Evolutionary conservation across 2,113 vertebrate species (phyloP), one percentile per base, ranked within the genome.

Genomic region (Coracopsis vasa): DNA sequence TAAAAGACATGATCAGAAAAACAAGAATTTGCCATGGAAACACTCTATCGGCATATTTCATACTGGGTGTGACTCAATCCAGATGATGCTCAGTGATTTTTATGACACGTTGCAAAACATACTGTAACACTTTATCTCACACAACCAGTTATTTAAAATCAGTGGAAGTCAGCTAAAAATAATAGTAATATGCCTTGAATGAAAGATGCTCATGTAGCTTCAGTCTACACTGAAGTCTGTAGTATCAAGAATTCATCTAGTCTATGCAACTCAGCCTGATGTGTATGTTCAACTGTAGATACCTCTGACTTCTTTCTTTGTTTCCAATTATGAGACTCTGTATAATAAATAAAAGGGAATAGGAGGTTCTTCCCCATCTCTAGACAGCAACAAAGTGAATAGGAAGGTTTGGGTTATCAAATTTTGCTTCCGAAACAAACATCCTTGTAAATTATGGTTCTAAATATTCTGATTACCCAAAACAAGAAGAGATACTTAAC

Each of bases 1-100:
- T 97, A 91, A 93, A 87, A 89, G 92, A 79, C 48, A 86, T 25
- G 35, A 87, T n/a, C 66, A 94, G 62, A 54, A 78, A 79, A 96
- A 83, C 56, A 95, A 91, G 67, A 66, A 74, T 65, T 60, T 51
- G 65, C 74, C 92, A 92, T 82, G 95, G 62, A 33, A 92, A 92
- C 41, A 0, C 42, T 39, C 41, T 29, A 58, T 33, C 37, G 33
- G 35, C 53, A 27, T 28, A 9, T 80, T 86, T 79, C 62, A 45
- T 29, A 82, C 42, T 15, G 48, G 37, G 42, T 24, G 60, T 35
- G 83, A 94, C 80, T 80, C 80, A 95, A 88, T 89, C 80, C 84
- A 90, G 48, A 86, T 14, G 58, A 86, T 28, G 75, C 72, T 47
- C 72, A 64, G 53, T 0, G 13, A 81, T 64, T 90, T 90, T 81